Evolutionary conservation across 1,140 invertebrate species (phyloP), one percentile per base, ranked within the genome.

Genomic region (Tachypleus tridentatus): DNA sequence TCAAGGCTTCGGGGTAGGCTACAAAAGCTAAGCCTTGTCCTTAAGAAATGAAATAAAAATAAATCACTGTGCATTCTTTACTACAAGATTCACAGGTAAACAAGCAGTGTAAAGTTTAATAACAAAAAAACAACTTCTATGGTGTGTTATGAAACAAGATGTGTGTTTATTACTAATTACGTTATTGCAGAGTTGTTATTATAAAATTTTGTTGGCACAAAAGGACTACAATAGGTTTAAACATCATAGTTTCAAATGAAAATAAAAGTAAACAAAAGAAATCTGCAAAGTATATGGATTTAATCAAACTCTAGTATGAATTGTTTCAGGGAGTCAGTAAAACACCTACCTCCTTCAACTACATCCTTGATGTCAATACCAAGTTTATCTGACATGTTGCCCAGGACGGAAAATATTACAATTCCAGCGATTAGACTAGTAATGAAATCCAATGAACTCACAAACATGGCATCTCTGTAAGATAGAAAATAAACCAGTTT

Each of bases 371-470:
- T 71, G 29, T 66, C 62, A 4, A 69, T 10, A 4, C 62, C 64
- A 62, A 67, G 66, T 63, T 78, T 75, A 53, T 75, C 69, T 3
- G 71, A 53, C 62, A 72, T 60, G 47, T 69, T 62, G 4, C 71
- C 71, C 9, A 72, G 68, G 3, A 72, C 66, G 5, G 71, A 52
- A 57, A 72, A 72, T 53, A 72, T 72, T 6, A 71, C 71, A 8
- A 70, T 52, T 7, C 70, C 67, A 6, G 69, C 56, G 47, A 72
- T 67, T 7, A 72, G 64, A 51, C 65, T 72, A 5, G 73, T 72
- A n/a, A 68, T 67, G 48, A 71, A 71, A 62, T 71, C 70, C 50
- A 70, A 57, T 9, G 51, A 58, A 52, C 67, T 71, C 3, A 72
- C 59, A 5, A 70, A 62, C 50, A 71, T 47, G 5, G 70, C 70